These are phyloP conservation scores for Drosophila pseudotakahashii DNA, from an alignment of 2,888 invertebrate species.

Conservation along the genomic window DNA sequence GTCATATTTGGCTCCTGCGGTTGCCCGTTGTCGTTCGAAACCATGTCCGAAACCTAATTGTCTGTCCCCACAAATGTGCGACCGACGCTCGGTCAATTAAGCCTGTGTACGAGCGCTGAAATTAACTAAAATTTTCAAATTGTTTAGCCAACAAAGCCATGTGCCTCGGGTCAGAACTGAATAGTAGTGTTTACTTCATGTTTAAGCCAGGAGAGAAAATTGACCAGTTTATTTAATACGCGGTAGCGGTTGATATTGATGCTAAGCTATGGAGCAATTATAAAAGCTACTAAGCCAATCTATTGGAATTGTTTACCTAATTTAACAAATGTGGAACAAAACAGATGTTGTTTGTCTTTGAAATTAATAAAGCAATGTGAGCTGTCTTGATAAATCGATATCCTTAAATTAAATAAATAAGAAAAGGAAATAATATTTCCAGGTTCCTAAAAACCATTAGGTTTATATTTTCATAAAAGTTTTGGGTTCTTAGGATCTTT, in stretches of 20 bases:
- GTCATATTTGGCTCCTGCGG: conserved; percentile 34
- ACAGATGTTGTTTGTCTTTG: too few relatives aligned
- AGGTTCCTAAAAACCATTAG: too few relatives aligned
- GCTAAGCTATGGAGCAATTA: background rate
- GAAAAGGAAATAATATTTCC: too few relatives aligned
- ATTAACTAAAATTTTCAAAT: conserved; percentile 33
- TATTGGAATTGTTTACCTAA: background rate
- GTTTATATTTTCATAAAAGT: too few relatives aligned
- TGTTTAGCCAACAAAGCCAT: conserved; percentile 24
- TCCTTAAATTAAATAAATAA: too few relatives aligned
- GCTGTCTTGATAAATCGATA: too few relatives aligned
- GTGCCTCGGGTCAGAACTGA: conserved; percentile 1
- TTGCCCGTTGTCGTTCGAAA: conserved; percentile 12
- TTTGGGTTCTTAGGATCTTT: too few relatives aligned
- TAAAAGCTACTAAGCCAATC: background rate
- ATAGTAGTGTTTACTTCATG: conserved; percentile 14
- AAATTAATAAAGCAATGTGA: too few relatives aligned
- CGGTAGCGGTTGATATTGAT: background rate
- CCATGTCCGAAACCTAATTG: conserved; percentile 66
- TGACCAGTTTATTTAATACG: background rate
- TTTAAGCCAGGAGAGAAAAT: conserved; percentile 9
- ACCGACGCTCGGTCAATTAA: conserved; percentile 52
- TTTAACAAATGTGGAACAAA: background rate
- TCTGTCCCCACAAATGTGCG: conserved; percentile 43
- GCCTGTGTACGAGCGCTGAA: conserved; percentile 10